Evolutionary conservation across 2,113 vertebrate species (phyloP).

Genomic region (Sula dactylatra): DNA sequence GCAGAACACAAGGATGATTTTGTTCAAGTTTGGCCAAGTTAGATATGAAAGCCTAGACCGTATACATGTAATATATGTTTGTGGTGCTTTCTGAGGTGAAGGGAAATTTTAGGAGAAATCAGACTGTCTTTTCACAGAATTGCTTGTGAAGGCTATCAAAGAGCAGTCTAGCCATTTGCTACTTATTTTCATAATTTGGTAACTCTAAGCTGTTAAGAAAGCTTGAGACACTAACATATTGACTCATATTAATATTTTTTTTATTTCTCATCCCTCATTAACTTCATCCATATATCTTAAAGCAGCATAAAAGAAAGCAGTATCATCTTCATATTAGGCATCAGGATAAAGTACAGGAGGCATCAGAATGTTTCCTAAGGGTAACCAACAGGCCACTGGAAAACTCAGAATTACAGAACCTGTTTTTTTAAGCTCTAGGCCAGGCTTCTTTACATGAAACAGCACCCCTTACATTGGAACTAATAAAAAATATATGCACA

Average conservation of each 20-base stretch:
- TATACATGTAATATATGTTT: not conserved
- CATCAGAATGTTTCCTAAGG: not conserved
- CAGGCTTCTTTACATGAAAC: not conserved
- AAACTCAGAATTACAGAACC: constrained; percentile 3
- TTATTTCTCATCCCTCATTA: not conserved
- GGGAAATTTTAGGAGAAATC: not conserved
- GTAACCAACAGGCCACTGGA: not conserved
- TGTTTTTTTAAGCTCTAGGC: not conserved
- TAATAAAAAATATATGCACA: not conserved
- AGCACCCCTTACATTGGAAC: not conserved
- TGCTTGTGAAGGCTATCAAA: not conserved
- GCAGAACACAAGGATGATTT: not conserved
- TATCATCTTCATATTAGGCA: not conserved
- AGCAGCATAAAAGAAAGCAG: not conserved
- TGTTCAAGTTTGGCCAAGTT: not conserved
- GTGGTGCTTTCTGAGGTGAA: not conserved
- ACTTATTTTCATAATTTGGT: not conserved
- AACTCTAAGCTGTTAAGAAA: not conserved
- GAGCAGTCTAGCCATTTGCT: not conserved
- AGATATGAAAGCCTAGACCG: not conserved
- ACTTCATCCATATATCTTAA: not conserved
- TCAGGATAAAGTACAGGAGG: constrained; percentile 29
- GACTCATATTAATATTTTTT: not conserved
- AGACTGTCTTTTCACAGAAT: not conserved
- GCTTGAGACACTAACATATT: not conserved